Percentiles rank a stretch among this genome's conserved stretches.
These are phyloP conservation scores for Pterobdella sp. DNA, from an alignment of 2,888 invertebrate species.

Conservation along the genomic window DNA sequence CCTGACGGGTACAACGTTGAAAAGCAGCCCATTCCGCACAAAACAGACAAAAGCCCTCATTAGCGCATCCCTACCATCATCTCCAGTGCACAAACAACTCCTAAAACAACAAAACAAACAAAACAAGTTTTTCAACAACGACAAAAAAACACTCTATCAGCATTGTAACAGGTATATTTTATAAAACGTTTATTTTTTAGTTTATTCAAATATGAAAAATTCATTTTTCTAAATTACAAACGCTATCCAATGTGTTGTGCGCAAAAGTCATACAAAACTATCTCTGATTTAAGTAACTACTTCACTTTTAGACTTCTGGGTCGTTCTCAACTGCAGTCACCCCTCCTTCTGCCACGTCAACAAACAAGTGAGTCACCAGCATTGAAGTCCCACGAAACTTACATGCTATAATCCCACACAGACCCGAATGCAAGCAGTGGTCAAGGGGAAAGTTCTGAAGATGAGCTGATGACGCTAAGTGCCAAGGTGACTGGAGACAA, in stretches of 20 bases:
- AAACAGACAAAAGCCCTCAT: constrained; percentile 33
- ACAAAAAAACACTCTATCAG: constrained; percentile 7
- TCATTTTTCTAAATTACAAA: neutral
- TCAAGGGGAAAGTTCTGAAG: constrained; percentile 41
- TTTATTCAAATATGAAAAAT: neutral
- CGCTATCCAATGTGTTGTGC: no score
- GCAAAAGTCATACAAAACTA: no score
- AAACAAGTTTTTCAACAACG: constrained; percentile 7
- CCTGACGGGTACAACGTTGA: neutral
- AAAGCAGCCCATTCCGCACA: neutral
- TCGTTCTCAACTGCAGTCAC: constrained; percentile 40
- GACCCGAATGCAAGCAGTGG: neutral
- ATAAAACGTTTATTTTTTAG: neutral
- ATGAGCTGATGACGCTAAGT: constrained; percentile 37
- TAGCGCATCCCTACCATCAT: constrained; percentile 46
- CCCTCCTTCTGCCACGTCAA: constrained; percentile 39
- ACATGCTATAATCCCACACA: no score
- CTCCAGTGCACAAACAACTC: constrained; percentile 43
- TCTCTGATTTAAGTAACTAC: neutral
- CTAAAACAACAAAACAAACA: constrained; percentile 17
- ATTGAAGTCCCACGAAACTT: neutral
- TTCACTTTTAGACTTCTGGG: constrained; percentile 32
- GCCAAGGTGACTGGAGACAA: constrained; percentile 38
- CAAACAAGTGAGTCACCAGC: neutral
- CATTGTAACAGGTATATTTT: constrained; percentile 4